These are phyloP conservation scores for Oncorhynchus clarkii DNA, from an alignment of 2,113 vertebrate genomes.

Conservation along the genomic window DNA sequence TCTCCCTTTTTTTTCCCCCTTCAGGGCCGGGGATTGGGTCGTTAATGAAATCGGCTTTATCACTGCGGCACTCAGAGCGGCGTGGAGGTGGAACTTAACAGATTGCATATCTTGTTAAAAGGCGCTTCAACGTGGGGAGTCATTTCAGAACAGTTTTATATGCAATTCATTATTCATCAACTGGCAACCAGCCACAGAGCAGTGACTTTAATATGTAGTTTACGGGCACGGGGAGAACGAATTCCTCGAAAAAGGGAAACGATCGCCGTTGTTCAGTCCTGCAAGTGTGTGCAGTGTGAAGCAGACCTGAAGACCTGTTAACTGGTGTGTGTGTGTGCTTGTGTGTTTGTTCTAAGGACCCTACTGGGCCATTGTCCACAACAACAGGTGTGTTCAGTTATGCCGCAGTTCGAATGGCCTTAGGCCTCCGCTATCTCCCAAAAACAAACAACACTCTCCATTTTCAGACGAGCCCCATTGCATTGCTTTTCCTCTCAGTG, in stretches of 20 bases:
- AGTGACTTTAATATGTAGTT: constrained; percentile 25
- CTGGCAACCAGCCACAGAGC: constrained; percentile 6
- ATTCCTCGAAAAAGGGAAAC: constrained; percentile 2
- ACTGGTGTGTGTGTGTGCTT: constrained; percentile 1
- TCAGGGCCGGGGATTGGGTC: no score
- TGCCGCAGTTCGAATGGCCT: no score
- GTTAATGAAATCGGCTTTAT: no score
- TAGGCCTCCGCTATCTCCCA: no score
- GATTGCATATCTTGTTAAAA: constrained; percentile 4
- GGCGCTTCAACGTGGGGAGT: background rate
- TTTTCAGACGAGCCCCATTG: no score
- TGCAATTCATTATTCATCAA: constrained; percentile 38
- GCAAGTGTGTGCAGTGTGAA: background rate
- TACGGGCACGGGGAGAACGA: constrained; percentile 1
- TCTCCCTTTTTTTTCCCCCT: no score
- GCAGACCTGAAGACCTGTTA: background rate
- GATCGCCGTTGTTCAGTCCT: background rate
- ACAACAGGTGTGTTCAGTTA: no score
- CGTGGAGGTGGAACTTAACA: background rate
- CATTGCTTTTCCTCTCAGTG: no score
- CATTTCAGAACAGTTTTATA: constrained; percentile 19
- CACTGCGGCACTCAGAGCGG: background rate
- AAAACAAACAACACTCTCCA: no score
- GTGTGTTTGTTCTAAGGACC: background rate
- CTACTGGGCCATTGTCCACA: no score